Percentiles rank a stretch among this genome's conserved stretches.
Evolutionary conservation across 1,140 invertebrate genomes (phyloP).

Genomic region (Bombyx mori): DNA sequence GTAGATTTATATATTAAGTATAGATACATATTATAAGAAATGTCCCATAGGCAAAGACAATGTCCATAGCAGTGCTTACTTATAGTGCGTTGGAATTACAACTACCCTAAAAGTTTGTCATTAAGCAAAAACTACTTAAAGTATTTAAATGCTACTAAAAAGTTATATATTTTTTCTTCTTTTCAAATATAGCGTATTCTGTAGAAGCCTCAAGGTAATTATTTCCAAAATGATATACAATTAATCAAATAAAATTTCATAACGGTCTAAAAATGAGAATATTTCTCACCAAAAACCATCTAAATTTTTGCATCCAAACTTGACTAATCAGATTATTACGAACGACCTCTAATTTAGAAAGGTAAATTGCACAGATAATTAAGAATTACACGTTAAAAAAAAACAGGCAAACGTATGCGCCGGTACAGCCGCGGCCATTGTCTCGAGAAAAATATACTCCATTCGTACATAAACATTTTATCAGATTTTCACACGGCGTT

Average conservation of each 20-base stretch:
- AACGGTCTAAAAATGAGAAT: neutral
- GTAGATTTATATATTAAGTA: too few species aligned
- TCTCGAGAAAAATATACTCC: slow-evolving; percentile 45
- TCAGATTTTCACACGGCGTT: slow-evolving; percentile 57
- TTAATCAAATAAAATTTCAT: neutral
- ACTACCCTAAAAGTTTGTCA: too few species aligned
- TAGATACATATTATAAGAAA: too few species aligned
- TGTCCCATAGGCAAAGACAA: too few species aligned
- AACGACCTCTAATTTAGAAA: slow-evolving; percentile 56
- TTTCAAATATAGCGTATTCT: too few species aligned
- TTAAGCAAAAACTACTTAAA: too few species aligned
- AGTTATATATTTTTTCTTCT: too few species aligned
- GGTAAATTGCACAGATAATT: slow-evolving; percentile 42
- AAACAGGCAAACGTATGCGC: slow-evolving; percentile 43
- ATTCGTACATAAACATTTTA: slow-evolving; percentile 46
- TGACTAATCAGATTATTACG: slow-evolving; percentile 22
- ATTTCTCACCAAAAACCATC: neutral
- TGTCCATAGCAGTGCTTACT: too few species aligned
- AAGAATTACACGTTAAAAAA: slow-evolving; percentile 25
- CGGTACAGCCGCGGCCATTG: slow-evolving; percentile 30
- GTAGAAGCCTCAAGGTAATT: too few species aligned
- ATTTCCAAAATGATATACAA: too few species aligned
- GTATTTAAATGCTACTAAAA: too few species aligned
- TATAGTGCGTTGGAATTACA: too few species aligned
- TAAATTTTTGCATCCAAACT: neutral